Evolutionary conservation across 1,140 invertebrate genomes (phyloP).

Genomic region (Cydia splendana): DNA sequence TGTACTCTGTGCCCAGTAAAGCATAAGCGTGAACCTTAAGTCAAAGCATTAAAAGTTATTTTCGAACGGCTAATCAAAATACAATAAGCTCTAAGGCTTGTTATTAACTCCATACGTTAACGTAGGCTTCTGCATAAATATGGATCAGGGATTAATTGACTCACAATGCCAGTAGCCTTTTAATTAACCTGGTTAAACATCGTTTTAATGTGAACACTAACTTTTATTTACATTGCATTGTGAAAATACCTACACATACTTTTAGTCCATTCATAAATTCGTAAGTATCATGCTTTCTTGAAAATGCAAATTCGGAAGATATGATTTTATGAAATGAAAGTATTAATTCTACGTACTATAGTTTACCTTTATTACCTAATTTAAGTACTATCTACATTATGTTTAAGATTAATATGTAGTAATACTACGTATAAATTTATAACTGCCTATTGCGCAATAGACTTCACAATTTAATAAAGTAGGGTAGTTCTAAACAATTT

Average conservation of each 20-base stretch:
- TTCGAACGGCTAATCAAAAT: not conserved
- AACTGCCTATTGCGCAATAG: not conserved
- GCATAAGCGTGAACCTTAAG: not conserved
- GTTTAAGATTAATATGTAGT: not conserved
- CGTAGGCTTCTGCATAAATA: not conserved
- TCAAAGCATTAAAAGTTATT: not conserved
- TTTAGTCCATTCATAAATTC: too few species aligned
- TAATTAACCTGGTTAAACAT: constrained; percentile 9
- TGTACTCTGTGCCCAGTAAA: not conserved
- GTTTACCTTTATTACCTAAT: too few species aligned
- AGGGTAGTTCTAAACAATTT: not conserved
- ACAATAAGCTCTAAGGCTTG: not conserved
- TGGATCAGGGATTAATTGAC: constrained; percentile 20
- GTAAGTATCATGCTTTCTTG: too few species aligned
- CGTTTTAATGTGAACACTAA: not conserved
- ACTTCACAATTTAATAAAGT: not conserved
- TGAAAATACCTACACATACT: too few species aligned
- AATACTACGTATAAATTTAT: not conserved
- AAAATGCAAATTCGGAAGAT: too few species aligned
- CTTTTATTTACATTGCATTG: not conserved
- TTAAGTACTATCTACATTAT: too few species aligned
- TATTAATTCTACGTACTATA: too few species aligned
- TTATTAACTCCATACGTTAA: not conserved
- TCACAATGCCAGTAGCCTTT: not conserved
- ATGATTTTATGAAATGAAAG: too few species aligned